Conservation (phyloP, 2,888 invertebrate species). For the Mesorhabditis belari region DNA sequence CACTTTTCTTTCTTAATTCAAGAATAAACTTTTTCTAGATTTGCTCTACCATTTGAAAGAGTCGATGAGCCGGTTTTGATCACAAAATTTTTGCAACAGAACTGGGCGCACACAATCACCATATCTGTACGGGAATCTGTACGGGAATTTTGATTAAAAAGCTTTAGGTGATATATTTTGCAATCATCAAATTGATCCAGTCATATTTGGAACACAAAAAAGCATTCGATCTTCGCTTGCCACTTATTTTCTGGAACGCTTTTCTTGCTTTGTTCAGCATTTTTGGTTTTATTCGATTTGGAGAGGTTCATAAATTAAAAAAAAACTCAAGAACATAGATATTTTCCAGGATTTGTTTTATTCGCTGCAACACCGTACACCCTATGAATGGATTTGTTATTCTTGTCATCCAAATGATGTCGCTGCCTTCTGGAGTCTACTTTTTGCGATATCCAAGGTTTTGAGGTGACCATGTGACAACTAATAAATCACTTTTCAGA, state of each 20-base stretch:
- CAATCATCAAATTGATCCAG: slow-evolving; percentile 37
- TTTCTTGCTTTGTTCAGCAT: slow-evolving; percentile 57
- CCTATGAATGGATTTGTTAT: slow-evolving; percentile 43
- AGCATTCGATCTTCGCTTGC: slow-evolving; percentile 54
- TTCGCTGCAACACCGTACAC: slow-evolving; percentile 24
- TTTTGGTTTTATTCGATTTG: slow-evolving; percentile 54
- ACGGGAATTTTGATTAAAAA: not conserved
- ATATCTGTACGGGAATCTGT: slow-evolving; percentile 60
- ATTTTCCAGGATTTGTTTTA: slow-evolving; percentile 43
- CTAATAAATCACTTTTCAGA: slow-evolving; percentile 5
- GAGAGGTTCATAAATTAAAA: slow-evolving; percentile 25
- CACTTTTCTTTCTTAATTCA: not conserved
- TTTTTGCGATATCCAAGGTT: slow-evolving; percentile 47
- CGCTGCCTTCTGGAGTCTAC: slow-evolving; percentile 42
- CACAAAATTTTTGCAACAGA: slow-evolving; percentile 39
- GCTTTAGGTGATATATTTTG: slow-evolving; percentile 55
- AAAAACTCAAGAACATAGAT: not conserved
- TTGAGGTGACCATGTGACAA: not conserved
- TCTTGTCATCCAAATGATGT: slow-evolving; percentile 39
- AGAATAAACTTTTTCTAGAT: slow-evolving; percentile 20
- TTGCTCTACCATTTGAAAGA: slow-evolving; percentile 45
- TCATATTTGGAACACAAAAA: slow-evolving; percentile 55
- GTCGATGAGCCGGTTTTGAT: not conserved
- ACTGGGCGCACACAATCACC: slow-evolving; percentile 65
- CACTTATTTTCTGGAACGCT: slow-evolving; percentile 57